Percentiles rank a stretch among this genome's conserved stretches.
These are phyloP conservation scores for Rhopalosiphum maidis DNA, from an alignment of 1,140 invertebrate genomes.

Conservation along the genomic window DNA sequence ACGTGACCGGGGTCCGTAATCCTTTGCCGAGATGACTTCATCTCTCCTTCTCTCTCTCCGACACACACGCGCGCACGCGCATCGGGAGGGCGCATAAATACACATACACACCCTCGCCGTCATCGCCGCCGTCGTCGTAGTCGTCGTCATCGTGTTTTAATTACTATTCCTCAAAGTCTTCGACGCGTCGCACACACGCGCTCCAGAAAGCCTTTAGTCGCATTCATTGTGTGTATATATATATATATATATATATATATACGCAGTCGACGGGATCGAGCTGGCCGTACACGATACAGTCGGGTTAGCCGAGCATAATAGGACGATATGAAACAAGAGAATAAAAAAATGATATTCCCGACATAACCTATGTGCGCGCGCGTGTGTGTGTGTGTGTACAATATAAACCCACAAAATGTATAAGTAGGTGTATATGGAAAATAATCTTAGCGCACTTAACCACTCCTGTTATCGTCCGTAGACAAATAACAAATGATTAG, in stretches of 20 bases:
- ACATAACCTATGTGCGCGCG: background rate
- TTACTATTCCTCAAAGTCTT: slow-evolving; percentile 38
- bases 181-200: slow-evolving; percentile 11
- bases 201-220: background rate
- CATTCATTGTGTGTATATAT: background rate
- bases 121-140: background rate
- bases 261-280: background rate
- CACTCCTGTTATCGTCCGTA: background rate
- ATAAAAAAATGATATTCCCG: background rate
- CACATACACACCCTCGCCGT: slow-evolving; percentile 12
- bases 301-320: background rate
- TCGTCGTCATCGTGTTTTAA: slow-evolving; percentile 45
- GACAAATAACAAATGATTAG: slow-evolving; percentile 26
- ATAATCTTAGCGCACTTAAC: background rate
- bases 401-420: background rate
- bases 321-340: background rate
- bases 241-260: too few relatives aligned
- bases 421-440: background rate
- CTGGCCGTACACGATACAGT: background rate
- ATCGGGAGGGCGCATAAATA: background rate
- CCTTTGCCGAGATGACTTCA: slow-evolving; percentile 54
- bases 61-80: background rate
- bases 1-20: slow-evolving; percentile 53
- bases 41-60: background rate
- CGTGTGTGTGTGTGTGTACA: too few relatives aligned